Evolutionary conservation across 92 coral and sea anemone species (phyloP), one percentile per base, ranked within the genome.

Genomic region (Siderastrea siderea): DNA sequence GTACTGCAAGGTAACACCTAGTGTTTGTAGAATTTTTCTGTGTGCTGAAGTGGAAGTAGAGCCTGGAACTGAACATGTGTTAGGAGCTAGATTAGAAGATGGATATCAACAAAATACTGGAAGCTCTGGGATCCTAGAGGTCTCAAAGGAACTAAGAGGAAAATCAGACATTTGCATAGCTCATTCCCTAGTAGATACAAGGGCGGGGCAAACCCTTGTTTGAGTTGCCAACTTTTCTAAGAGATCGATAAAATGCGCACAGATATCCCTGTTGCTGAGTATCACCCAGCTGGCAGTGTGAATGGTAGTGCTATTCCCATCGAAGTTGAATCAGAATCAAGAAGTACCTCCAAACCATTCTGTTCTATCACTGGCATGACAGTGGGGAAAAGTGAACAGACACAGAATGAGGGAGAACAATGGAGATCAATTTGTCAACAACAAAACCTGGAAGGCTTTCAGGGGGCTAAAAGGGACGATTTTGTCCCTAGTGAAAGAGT

Each of bases 91-190:
- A 7, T 74, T 88, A 13, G 88, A 88, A 66, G 59, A 81, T 46
- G 91, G 91, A 80, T 88, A 71, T 74, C 60, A 82, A 12, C 79
- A 72, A 9, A 82, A 88, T 16, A 47, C 62, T 50, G 91, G 82
- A 3, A 68, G 26, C 17, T 80, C 86, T 0, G 87, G 91, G 26
- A 77, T 87, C 57, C 47, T 87, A 61, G 71, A 79, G 70, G 63
- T 57, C 45, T 77, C 66, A 50, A 68, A 13, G 55, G 77, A 38
- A 71, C 51, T 59, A 15, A 65, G 71, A 44, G 64, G 66, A 44
- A 67, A 52, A 44, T 55, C 68, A 26, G 48, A 77, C 67, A 53
- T 86, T 50, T 9, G 75, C 67, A 15, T 86, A 43, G 85, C 85
- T 38, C 79, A 60, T 48, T 79, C 90, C 62, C 86, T 57, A 68